Percentiles rank a stretch among this genome's conserved stretches.
Evolutionary conservation across 1,140 invertebrate genomes (phyloP).

Genomic region (Drosophila pruinosa): DNA sequence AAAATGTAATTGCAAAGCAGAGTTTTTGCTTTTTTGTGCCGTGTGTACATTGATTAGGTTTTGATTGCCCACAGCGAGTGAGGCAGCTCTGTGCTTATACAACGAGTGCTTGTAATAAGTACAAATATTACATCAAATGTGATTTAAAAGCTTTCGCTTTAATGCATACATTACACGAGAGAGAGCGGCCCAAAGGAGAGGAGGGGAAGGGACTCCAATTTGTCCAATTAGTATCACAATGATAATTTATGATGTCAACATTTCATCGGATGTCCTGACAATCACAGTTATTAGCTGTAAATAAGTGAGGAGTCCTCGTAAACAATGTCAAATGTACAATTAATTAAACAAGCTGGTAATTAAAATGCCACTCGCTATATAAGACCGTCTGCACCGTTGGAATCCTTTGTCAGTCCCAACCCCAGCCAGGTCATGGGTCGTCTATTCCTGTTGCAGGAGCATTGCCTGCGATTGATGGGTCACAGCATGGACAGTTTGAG

Average conservation of each 20-base stretch:
- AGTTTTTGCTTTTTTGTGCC: neutral
- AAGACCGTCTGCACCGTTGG: neutral
- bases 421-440: constrained; percentile 33
- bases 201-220: neutral
- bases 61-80: constrained; percentile 24
- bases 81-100: neutral
- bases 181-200: neutral
- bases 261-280: constrained; percentile 30
- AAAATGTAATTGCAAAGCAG: constrained; percentile 20
- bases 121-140: constrained; percentile 12
- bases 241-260: constrained; percentile 58
- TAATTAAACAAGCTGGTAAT: constrained; percentile 55
- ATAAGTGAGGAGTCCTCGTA: constrained; percentile 17
- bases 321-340: constrained; percentile 48
- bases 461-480: constrained; percentile 57
- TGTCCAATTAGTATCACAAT: constrained; percentile 47
- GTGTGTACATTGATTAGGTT: constrained; percentile 36
- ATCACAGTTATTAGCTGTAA: constrained; percentile 57
- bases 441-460: constrained; percentile 56
- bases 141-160: constrained; percentile 26
- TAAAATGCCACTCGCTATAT: constrained; percentile 31
- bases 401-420: constrained; percentile 4
- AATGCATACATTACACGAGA: neutral
- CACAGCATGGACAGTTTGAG: constrained; percentile 27
- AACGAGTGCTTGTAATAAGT: constrained; percentile 9